Base-by-base conservation (phyloP, 2,888 invertebrate species). In the Lepas anatifera region DNA sequence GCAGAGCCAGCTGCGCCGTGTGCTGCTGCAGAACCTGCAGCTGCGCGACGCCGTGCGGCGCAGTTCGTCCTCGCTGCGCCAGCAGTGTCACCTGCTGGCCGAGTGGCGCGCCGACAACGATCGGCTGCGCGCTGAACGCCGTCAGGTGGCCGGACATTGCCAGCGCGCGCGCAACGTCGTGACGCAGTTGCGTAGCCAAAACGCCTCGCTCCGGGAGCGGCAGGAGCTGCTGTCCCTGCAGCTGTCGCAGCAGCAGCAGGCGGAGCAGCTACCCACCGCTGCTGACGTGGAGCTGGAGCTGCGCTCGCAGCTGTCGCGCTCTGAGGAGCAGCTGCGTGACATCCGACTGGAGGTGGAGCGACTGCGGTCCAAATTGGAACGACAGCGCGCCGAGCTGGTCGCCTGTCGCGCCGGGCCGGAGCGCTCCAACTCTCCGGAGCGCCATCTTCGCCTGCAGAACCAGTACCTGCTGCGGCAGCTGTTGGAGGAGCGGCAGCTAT, bases 261-360 rank as follows among this genome's bases (percentile, higher is more conserved):
- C 32, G 7, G n/a, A 39, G 27, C 8, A 11, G 58, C 43, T 25
- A 29, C 41, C 22, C 29, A 35, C 63, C 18, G 63, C 63, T 39
- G 63, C 63, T 22, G 69, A 39, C 1, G 63, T 52, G 35, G 66
- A 66, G 29, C 46, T 64, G 46, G 66, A 46, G 22, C 64, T 66
- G 39, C 66, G 48, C 46, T 69, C 69, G 29, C 66, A 63, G 27
- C 63, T 46, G 18, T 48, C 69, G 35, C 64, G 32, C 11, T 25
- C 41, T 2, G 69, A 64, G 35, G 37, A 25, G 46, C 46, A 69
- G 69, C 48, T 43, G 64, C 66, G 64, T n/a, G 48, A 64, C 22
- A 22, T 6, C 13, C 58, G 16, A 8, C 35, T 16, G 22, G 43
- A 69, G 64, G 46, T 48, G 46, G 32, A 48, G 66, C 32, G 39